Evolutionary conservation across 2,113 vertebrate genomes (phyloP), one percentile per base, ranked within the genome.

Genomic region (Mustela lutreola): DNA sequence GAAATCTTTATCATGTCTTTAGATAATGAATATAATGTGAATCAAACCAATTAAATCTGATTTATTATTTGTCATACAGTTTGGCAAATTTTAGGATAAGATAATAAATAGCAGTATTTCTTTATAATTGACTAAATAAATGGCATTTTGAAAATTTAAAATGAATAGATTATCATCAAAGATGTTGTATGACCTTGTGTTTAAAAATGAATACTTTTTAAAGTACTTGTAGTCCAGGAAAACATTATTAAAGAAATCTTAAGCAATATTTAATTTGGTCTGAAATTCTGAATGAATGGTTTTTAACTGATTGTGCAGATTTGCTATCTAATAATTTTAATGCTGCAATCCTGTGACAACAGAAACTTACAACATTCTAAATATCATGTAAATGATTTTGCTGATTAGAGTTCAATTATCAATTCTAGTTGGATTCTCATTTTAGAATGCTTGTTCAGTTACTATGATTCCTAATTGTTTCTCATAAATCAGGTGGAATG

Each of bases 91-190:
- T 94, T 31, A 3, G 81, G 2, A 4, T 89, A 80, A 90, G 39
- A 86, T 82, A 31, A 86, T 65, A 87, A 89, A 33, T 63, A 94
- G 1, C 4, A 94, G 10, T 65, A 90, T 94, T 94, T 78, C 0
- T n/a, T 80, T 97, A 89, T 0, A 71, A 89, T 95, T 97, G 9
- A 94, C 95, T 73, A 95, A 95, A 90, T 97, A 93, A 96, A 94
- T 0, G 11, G 92, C 97, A 89, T 56, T 93, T 39, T 89, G 50
- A 96, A 97, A 95, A 97, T 75, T 31, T 95, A 76, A 92, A 84
- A 42, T 56, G 12, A 50, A 92, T 71, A 80, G 42, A n/a, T 92
- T 76, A 97, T 97, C 96, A 91, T 90, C 0, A 98, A 88, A 73
- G 26, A 76, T 67, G 42, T 22, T 53, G 88, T 4, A 39, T 24